Conservation (phyloP, 2,888 invertebrate genomes). For the Arenicola marina region DNA sequence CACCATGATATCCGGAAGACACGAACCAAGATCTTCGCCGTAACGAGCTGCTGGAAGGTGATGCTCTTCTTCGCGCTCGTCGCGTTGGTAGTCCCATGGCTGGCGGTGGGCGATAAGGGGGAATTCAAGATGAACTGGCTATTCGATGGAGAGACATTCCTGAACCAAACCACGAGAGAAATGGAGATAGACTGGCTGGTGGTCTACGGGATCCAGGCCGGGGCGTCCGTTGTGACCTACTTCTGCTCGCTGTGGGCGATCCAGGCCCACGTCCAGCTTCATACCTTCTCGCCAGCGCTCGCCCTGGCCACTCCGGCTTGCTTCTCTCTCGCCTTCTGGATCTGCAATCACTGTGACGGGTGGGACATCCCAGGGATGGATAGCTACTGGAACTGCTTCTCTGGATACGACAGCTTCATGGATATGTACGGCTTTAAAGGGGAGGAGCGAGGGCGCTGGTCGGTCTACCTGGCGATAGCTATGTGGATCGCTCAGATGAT, state of each 20-base stretch:
- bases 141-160: too few species aligned
- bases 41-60: slow-evolving; percentile 44
- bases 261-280: slow-evolving; percentile 25
- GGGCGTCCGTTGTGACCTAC: slow-evolving; percentile 20
- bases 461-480: neutral
- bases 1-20: slow-evolving; percentile 61
- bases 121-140: too few species aligned
- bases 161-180: too few species aligned
- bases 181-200: slow-evolving; percentile 18
- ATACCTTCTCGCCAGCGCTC: slow-evolving; percentile 62
- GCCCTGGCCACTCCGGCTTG: slow-evolving; percentile 56
- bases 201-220: slow-evolving; percentile 10
- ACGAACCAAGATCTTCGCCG: slow-evolving; percentile 34
- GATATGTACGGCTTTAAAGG: too few species aligned
- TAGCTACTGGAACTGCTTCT: neutral
- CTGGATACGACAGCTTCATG: neutral
- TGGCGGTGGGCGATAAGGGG: too few species aligned
- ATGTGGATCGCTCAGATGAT: slow-evolving; percentile 46
- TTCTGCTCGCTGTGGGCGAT: slow-evolving; percentile 13
- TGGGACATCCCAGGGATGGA: too few species aligned
- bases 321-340: slow-evolving; percentile 7
- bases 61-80: slow-evolving; percentile 40
- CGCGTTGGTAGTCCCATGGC: slow-evolving; percentile 19
- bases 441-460: neutral
- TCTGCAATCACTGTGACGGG: too few species aligned